A percentile compares a stretch with the other conserved stretches of the same genome.
These are phyloP conservation scores for Clunio marinus DNA, from an alignment of 2,888 invertebrate genomes.

Conservation along the genomic window DNA sequence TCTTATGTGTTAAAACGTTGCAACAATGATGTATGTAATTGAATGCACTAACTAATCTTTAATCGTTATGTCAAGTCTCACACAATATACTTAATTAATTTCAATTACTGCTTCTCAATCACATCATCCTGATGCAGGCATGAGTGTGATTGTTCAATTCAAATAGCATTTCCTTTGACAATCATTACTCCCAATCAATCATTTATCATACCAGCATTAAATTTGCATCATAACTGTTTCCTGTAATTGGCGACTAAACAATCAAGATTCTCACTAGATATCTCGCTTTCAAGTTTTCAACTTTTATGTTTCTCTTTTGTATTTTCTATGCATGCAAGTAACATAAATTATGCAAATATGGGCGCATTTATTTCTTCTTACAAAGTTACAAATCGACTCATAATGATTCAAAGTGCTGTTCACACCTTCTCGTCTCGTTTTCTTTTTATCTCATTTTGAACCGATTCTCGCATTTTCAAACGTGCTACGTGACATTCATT, in stretches of 20 bases:
- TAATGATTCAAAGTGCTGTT: background rate
- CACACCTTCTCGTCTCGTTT: background rate
- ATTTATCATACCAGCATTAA: background rate
- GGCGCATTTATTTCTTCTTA: conserved; percentile 1
- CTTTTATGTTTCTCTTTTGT: background rate
- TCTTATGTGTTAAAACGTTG: no score
- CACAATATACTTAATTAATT: no score
- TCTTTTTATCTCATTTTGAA: conserved; percentile 1
- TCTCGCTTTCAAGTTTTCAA: background rate
- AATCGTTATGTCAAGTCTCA: no score
- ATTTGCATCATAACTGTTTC: conserved; percentile 10
- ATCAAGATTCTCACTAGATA: background rate
- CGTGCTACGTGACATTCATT: conserved; percentile 30
- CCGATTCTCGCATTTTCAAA: background rate
- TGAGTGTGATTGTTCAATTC: no score
- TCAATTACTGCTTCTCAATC: no score
- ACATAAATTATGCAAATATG: conserved; percentile 37
- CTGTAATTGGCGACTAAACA: background rate
- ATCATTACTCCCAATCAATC: no score
- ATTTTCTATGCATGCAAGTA: background rate
- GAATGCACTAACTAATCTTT: no score
- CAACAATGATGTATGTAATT: no score
- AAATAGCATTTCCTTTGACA: no score
- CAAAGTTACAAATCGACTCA: background rate
- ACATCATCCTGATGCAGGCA: no score